phyloP scores from a whole-genome alignment of 2,888 invertebrate genomes.

The Agrotis ipsilon region DNA sequence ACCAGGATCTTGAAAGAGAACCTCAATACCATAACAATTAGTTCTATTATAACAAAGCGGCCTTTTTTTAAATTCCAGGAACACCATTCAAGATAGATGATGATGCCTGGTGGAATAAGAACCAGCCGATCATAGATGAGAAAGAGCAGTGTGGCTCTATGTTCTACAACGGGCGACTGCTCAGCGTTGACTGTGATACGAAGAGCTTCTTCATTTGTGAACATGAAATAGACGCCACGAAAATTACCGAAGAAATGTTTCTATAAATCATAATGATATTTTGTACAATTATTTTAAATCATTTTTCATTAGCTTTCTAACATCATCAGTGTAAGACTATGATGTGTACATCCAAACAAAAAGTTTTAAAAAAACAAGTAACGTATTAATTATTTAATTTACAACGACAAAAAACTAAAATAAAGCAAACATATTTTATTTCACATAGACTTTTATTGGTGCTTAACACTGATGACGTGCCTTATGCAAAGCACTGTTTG shows the following conservation, averaged over 20 bases:
- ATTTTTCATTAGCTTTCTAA: too few species aligned
- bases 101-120: conserved; percentile 73
- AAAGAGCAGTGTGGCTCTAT: conserved; percentile 79
- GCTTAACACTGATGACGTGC: neutral
- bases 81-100: conserved; percentile 71
- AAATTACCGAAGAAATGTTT: neutral
- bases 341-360: too few species aligned
- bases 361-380: too few species aligned
- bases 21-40: neutral
- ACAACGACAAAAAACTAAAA: neutral
- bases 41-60: too few species aligned
- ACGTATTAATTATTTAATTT: too few species aligned
- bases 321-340: too few species aligned
- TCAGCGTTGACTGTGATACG: conserved; percentile 74
- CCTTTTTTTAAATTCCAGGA: neutral
- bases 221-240: conserved; percentile 66
- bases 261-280: neutral
- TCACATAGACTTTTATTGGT: neutral
- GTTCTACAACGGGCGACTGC: conserved; percentile 78
- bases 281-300: neutral
- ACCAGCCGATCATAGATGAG: conserved; percentile 74
- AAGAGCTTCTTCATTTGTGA: conserved; percentile 82
- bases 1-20: neutral
- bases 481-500: too few species aligned
- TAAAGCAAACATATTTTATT: neutral